Evolutionary conservation across 2,113 vertebrate genomes (phyloP).

Genomic region (Alouatta palliata): DNA sequence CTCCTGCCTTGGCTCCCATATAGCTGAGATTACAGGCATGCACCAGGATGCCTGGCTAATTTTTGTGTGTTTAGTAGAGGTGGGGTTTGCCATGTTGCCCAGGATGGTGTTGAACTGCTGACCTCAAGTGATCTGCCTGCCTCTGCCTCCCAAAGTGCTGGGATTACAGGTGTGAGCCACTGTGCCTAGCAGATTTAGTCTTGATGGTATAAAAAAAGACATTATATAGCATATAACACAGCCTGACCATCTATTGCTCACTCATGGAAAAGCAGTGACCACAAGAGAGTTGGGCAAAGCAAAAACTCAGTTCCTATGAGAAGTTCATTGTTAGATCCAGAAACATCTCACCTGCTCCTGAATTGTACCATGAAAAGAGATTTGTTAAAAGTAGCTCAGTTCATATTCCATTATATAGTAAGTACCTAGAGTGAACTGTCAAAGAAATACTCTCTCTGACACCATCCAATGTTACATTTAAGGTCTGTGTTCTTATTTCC

Average conservation of each 20-base stretch:
- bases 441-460: neutral
- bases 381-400: neutral
- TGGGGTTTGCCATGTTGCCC: too few relatives aligned
- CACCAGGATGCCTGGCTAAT: too few relatives aligned
- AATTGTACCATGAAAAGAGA: neutral
- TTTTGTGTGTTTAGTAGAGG: too few relatives aligned
- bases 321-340: neutral
- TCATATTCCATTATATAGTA: neutral
- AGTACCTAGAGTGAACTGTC: neutral
- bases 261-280: neutral
- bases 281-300: neutral
- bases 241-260: neutral
- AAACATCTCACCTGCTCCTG: neutral
- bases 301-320: neutral
- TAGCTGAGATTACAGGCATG: too few relatives aligned
- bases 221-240: fast-evolving
- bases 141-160: too few relatives aligned
- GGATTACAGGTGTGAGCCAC: too few relatives aligned
- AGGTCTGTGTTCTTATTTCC: neutral
- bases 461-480: neutral
- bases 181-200: neutral
- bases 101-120: too few relatives aligned
- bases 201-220: neutral
- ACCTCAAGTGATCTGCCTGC: too few relatives aligned
- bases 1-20: too few relatives aligned